A percentile compares a stretch with the other conserved stretches of the same genome.
These are phyloP conservation scores for Scelioninae gen. 1 DNA, from an alignment of 2,888 invertebrate species.

Conservation along the genomic window DNA sequence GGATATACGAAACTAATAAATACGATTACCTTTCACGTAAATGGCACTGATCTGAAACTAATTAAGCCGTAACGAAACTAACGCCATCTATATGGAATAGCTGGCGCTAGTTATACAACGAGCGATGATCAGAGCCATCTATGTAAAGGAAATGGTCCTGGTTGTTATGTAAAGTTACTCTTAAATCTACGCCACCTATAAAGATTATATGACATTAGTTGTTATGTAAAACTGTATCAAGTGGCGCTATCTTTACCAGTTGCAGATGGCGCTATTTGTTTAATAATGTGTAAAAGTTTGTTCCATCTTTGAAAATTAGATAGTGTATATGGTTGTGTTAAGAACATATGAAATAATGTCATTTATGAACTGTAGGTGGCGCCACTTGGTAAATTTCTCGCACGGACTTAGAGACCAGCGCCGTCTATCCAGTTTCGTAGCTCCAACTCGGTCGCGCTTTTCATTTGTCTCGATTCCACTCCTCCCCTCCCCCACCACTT, in stretches of 20 bases:
- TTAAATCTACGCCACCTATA: constrained; percentile 15
- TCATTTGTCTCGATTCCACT: constrained; percentile 33
- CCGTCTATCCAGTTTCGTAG: constrained; percentile 23
- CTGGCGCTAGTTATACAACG: background rate
- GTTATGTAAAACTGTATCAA: too few species aligned
- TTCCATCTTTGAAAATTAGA: too few species aligned
- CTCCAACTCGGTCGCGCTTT: constrained; percentile 28
- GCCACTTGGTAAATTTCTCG: background rate
- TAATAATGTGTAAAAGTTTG: too few species aligned
- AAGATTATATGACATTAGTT: background rate
- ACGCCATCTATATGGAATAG: constrained; percentile 8
- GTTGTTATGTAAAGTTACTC: too few species aligned
- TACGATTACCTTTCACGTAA: constrained; percentile 5
- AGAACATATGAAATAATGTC: too few species aligned
- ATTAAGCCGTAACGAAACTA: too few species aligned
- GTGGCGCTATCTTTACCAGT: too few species aligned
- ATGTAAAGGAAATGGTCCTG: too few species aligned
- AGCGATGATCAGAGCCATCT: background rate
- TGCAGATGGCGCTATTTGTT: constrained; percentile 6
- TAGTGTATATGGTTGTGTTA: too few species aligned
- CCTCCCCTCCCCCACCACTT: background rate
- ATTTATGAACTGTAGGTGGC: background rate
- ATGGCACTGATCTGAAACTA: constrained; percentile 18
- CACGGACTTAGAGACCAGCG: background rate
- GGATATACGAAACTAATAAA: too few species aligned